These are phyloP conservation scores for Prietella phreatophila DNA, from an alignment of 2,113 vertebrate species.

Conservation along the genomic window DNA sequence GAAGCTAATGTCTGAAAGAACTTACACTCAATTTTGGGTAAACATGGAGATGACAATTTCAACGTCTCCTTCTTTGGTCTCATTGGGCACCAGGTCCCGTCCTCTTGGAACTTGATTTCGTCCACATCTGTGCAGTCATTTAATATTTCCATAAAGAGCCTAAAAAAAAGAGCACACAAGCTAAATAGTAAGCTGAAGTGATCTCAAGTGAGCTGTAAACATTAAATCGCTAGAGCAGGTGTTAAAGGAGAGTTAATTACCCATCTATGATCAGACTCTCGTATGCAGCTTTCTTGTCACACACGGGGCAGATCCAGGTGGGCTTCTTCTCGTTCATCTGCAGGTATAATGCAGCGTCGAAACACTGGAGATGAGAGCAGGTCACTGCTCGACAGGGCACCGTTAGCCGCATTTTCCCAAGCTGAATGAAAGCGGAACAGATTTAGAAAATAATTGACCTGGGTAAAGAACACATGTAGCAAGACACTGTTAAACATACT, in stretches of 20 bases:
- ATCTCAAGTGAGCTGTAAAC: background rate
- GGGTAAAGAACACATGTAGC: background rate
- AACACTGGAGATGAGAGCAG: constrained; percentile 96
- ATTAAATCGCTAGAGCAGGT: no score
- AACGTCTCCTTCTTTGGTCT: constrained; percentile 91
- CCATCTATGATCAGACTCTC: constrained; percentile 95
- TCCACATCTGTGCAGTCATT: constrained; percentile 94
- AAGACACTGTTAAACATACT: background rate
- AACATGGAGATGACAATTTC: constrained; percentile 79
- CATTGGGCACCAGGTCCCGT: constrained; percentile 97
- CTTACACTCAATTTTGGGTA: constrained; percentile 87
- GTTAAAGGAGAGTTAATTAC: constrained; percentile 64
- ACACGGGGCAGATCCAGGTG: constrained; percentile 97
- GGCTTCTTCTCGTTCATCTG: constrained; percentile 99
- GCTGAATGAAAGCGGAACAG: constrained; percentile 64
- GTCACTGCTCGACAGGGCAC: constrained; percentile 94
- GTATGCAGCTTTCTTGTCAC: constrained; percentile 95
- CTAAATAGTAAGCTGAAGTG: background rate
- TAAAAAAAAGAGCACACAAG: constrained; percentile 58
- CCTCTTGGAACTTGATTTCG: constrained; percentile 97
- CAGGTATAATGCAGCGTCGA: constrained; percentile 95
- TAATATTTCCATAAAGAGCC: constrained; percentile 96
- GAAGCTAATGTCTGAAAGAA: background rate
- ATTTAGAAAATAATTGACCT: background rate
- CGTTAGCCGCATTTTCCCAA: constrained; percentile 96